Evolutionary conservation across 1,140 invertebrate genomes (phyloP), one percentile per base, ranked within the genome.

Genomic region (Cylas formicarius): DNA sequence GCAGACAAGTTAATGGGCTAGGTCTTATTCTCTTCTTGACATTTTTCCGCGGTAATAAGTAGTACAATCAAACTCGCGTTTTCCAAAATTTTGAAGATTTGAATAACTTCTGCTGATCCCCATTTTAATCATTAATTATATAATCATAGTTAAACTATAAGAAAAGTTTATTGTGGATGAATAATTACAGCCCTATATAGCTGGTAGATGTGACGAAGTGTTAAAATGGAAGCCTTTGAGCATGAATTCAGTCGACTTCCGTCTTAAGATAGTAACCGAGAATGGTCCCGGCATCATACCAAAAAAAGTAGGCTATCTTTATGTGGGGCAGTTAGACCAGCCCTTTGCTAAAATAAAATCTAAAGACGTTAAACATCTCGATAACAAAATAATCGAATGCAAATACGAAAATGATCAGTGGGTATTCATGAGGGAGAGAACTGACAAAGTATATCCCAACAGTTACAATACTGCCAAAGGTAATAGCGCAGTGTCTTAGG

Each of bases 301-400:
- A 1, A 72, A 68, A 20, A 89, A 82, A 67, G 70, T 89, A 28
- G 87, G 87, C 1, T 69, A 80, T 16, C 70, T 97, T 4, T 95
- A 73, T 65, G 90, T 94, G 1, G 88, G 89, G 6, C 77, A 82
- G 22, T 54, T 72, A 0, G 63, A 72, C 8, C 29, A 37, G 1
- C 82, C 84, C 1, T 90, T 87, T 60, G 73, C 66, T 2, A 58
- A 63, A 29, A 91, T 97, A 61, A 90, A 85, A 65, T 80, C 73
- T 0, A 92, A 88, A 66, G 72, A 75, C 1, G 58, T 96, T 1
- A 82, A 81, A 50, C 73, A 87, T 32, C 68, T 91, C 24, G 75
- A 99, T 67, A 84, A 86, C 52, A 96, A 96, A 70, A 99, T 99
- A 31, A 83, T 99, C 24, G 97, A 99, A 71, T 99, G 97, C 67